phyloP scores from a whole-genome alignment of 2,888 invertebrate species.

The Cantharis rufa region DNA sequence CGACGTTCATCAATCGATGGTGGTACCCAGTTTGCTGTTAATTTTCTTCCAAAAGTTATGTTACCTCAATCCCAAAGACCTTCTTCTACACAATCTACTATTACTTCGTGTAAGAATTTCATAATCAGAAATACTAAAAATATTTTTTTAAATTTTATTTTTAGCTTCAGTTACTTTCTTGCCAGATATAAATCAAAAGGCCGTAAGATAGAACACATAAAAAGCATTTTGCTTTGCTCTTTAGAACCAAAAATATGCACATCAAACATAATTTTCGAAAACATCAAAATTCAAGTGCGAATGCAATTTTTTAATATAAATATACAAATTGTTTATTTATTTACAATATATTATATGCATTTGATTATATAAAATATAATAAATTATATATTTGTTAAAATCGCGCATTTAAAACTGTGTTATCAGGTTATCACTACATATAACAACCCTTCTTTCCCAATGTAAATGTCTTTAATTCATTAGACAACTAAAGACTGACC shows the following conservation, averaged over 20 bases:
- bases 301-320: neutral
- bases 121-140: neutral
- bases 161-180: slow-evolving; percentile 4
- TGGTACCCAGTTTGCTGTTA: slow-evolving; percentile 8
- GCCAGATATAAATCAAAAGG: slow-evolving; percentile 6
- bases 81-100: slow-evolving; percentile 8
- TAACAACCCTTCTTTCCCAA: no score
- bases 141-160: neutral
- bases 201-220: neutral
- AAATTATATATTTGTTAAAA: neutral
- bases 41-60: slow-evolving; percentile 32
- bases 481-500: no score
- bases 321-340: neutral
- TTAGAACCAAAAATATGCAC: neutral
- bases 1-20: neutral
- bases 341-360: neutral
- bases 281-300: neutral
- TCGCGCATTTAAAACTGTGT: no score
- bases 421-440: no score
- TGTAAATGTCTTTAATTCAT: no score
- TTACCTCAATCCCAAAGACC: slow-evolving; percentile 21
- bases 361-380: neutral
- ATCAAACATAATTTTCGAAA: neutral
- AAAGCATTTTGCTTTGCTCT: neutral
- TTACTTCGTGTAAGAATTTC: neutral